Conservation (phyloP, 2,113 vertebrate genomes). For the Brienomyrus brachyistius region DNA sequence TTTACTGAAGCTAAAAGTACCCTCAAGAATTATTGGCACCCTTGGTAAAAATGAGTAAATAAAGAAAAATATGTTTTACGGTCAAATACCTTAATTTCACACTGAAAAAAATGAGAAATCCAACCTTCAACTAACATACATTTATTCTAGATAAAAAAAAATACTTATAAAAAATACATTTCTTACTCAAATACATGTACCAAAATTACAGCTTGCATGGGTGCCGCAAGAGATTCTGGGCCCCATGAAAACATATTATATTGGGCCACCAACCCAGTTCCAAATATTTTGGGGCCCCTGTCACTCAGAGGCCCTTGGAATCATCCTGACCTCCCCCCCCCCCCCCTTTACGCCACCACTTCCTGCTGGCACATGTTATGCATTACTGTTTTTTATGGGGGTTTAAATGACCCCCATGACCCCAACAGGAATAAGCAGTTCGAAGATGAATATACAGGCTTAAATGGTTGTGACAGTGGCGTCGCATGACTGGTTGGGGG, state of each 20-base stretch:
- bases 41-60: background rate
- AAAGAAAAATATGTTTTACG: background rate
- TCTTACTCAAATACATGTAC: background rate
- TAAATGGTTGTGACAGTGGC: background rate
- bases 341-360: background rate
- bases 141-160: background rate
- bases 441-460: background rate
- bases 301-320: background rate
- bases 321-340: background rate
- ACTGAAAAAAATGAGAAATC: background rate
- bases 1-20: background rate
- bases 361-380: background rate
- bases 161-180: background rate
- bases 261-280: too few species aligned
- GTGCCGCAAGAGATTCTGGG: background rate
- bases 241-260: too few species aligned
- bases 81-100: background rate
- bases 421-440: background rate
- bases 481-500: background rate
- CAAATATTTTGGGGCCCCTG: too few species aligned
- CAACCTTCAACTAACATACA: background rate
- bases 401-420: background rate
- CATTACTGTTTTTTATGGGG: background rate
- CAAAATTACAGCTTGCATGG: background rate
- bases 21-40: background rate